These are phyloP conservation scores for Parnassius smintheus DNA, from an alignment of 2,888 invertebrate species.

Conservation along the genomic window DNA sequence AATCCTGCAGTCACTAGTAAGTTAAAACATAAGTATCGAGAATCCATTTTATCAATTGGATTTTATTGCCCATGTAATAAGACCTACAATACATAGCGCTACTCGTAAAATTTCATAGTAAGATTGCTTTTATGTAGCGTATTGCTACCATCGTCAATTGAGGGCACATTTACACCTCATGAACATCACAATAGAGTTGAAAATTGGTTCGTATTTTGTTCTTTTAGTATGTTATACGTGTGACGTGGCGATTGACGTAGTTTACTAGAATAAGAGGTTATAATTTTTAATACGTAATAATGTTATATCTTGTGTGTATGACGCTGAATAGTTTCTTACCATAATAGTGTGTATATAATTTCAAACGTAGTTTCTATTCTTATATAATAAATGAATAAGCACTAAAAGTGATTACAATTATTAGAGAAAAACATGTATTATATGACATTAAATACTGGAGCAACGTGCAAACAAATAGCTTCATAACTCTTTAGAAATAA, in stretches of 20 bases:
- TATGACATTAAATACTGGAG: too few species aligned
- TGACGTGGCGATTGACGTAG: conserved; percentile 20
- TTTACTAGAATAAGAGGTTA: background rate
- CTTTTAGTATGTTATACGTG: conserved; percentile 12
- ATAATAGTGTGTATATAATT: too few species aligned
- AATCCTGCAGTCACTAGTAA: conserved; percentile 5
- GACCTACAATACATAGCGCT: background rate
- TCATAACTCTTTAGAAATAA: too few species aligned
- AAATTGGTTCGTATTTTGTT: conserved; percentile 13
- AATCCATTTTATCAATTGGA: background rate
- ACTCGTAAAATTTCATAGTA: background rate
- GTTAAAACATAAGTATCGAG: background rate
- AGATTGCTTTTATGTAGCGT: conserved; percentile 1
- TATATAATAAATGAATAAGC: too few species aligned
- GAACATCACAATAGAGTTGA: conserved; percentile 19
- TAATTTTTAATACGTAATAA: too few species aligned
- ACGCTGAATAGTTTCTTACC: too few species aligned
- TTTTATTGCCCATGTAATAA: background rate
- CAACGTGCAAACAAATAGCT: too few species aligned
- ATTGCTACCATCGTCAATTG: conserved; percentile 17
- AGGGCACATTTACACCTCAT: conserved; percentile 16
- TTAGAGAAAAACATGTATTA: too few species aligned
- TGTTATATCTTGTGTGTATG: too few species aligned
- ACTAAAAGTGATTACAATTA: too few species aligned
- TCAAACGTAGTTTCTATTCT: too few species aligned